Evolutionary conservation across 53 echinoderm and acorn worm genomes (phyloP), one percentile per base, ranked within the genome.

Genomic region (Astropecten irregularis): DNA sequence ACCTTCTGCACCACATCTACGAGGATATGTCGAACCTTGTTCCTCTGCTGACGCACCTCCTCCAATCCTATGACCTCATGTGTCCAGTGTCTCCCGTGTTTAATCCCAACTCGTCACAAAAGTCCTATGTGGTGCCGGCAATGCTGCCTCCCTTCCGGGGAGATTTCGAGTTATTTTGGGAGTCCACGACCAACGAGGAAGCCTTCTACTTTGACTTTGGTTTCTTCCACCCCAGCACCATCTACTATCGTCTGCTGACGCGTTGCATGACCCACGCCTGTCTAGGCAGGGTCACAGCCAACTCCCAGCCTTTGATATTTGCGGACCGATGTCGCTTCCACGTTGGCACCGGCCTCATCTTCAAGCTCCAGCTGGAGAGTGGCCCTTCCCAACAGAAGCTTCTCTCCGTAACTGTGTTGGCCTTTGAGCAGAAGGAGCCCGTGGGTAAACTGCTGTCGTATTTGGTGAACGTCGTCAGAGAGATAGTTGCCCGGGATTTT

Each of bases 171-270:
- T 1, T 33, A 21, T 52, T 72, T 19, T 72, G 72, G 72, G 9
- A 72, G 18, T 8, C 72, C 15, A 31, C 0, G 35, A 34, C 7
- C 19, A 52, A 50, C 1, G 72, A 72, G 53, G 52, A 52, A 22
- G 72, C 53, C 52, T 72, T 72, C 6, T 72, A 72, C 52, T 72
- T 72, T 32, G 72, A 72, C 53, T 72, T 72, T 72, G 72, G 53
- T 35, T 72, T 51, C 56, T 73, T 73, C 40, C 38, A 73, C 37
- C 74, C 74, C 54, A 73, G 56, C 52, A 73, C 74, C 74, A 33
- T 73, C 40, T 73, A 55, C 74, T 56, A 25, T 1, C 74, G 74
- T 56, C 74, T 73, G 2, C 53, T 73, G 40, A 73, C 74, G 14
- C 54, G 74, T 11, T 73, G 74, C 38, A 54, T 73, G 54, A 55